Base-by-base conservation (phyloP, 2,797 vertebrate genomes). In the Oryzias sinensis region DNA sequence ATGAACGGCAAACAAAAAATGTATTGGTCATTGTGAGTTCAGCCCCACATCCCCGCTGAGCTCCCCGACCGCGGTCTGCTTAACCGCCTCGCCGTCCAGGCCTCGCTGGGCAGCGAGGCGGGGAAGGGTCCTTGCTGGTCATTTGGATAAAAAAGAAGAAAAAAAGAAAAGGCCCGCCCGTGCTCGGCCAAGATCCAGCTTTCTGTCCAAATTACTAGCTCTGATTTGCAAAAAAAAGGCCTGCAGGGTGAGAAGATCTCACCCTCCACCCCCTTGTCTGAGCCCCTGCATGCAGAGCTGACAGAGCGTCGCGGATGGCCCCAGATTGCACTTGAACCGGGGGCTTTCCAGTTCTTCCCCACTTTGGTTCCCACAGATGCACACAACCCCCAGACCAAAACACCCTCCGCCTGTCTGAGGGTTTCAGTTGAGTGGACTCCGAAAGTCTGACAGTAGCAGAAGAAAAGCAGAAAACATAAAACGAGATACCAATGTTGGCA, bases 271-370 rank as follows among this genome's bases (percentile, higher is more conserved):
- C 46, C 65, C 72, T 53, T 3, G 69, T 72, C 81, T 80, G 66
- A 82, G 65, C 79, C 72, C 80, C 81, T 79, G 48, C 48, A 66
- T 69, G 62, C 70, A 59, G 69, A 91, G 89, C 88, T 85, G 90
- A 81, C 76, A 58, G 88, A 91, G 88, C 90, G 87, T 83, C 85
- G 74, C 91, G 86, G 88, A 83, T 92, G 90, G 88, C 90, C 91
- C 81, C 65, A 73, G 84, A 65, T 71, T 92, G 90, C 90, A 91
- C 91, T 88, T 89, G 86, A 81, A 58, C 62, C 11, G 49, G 74
- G 72, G 78, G 74, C 59, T 78, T 79, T 73, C 73, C 76, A 75
- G 47, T 55, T 17, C 41, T 6, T 24, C 61, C 53, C 59, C 53
- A 45, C 64, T 52, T 46, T 53, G 20, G 40, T 66, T 68, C 56